Conservation (phyloP, 2,888 invertebrate genomes). For the Margaritifera margaritifera region DNA sequence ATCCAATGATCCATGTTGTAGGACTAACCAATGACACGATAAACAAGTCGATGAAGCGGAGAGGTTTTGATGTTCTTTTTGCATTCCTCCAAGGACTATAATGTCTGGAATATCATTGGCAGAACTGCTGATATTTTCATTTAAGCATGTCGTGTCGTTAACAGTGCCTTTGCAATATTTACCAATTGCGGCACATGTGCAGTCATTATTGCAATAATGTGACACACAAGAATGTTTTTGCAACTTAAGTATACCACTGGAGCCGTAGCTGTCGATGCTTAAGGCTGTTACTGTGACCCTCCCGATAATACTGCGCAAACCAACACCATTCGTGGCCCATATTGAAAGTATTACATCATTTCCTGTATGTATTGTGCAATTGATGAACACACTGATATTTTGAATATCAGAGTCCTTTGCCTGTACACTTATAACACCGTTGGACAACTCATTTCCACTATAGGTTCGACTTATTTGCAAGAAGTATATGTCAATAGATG, state of each 20-base stretch:
- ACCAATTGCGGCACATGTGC: constrained; percentile 45
- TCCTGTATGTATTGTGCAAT: constrained; percentile 5
- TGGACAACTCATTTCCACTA: constrained; percentile 31
- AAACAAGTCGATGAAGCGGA: constrained; percentile 27
- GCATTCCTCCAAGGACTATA: constrained; percentile 9
- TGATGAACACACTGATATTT: constrained; percentile 7
- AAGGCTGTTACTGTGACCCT: constrained; percentile 28
- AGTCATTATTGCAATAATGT: constrained; percentile 39
- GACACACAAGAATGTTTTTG: constrained; percentile 39
- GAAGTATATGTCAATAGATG: constrained; percentile 29
- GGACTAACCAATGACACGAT: constrained; percentile 15
- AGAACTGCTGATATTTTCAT: not conserved
- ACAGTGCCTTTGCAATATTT: constrained; percentile 21
- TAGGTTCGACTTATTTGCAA: constrained; percentile 28
- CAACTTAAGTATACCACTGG: constrained; percentile 23
- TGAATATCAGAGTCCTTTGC: constrained; percentile 1
- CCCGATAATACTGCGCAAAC: constrained; percentile 23
- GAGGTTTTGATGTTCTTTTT: not conserved
- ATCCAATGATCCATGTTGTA: no score
- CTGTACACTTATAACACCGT: constrained; percentile 8
- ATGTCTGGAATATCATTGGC: not conserved
- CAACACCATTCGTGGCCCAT: constrained; percentile 38
- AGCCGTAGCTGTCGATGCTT: not conserved
- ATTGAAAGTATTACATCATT: constrained; percentile 33
- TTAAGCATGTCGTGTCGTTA: constrained; percentile 8